A percentile compares a stretch with the other conserved stretches of the same genome.
These are phyloP conservation scores for Bubalus kerabau DNA, from an alignment of 2,113 vertebrate species.

Conservation along the genomic window DNA sequence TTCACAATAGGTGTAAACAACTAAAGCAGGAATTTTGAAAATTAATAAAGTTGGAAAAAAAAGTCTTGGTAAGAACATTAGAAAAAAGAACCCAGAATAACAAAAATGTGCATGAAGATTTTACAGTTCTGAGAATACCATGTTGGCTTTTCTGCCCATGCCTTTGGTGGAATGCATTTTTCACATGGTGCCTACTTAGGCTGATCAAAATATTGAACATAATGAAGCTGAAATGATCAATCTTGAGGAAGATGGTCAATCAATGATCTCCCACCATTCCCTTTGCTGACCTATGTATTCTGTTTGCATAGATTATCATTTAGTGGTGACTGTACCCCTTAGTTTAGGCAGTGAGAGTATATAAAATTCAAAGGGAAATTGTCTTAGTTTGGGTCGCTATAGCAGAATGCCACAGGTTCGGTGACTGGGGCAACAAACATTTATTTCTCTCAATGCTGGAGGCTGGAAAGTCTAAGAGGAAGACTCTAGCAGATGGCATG, in stretches of 20 bases:
- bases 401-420: not conserved
- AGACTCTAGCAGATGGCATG: rapidly evolving
- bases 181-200: not conserved
- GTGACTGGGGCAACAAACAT: not conserved
- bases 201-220: not conserved
- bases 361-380: not conserved
- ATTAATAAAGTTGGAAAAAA: not conserved
- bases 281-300: not conserved
- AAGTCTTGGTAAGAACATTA: not conserved
- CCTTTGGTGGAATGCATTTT: not conserved
- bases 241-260: not conserved
- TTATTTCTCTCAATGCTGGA: not conserved
- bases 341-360: not conserved
- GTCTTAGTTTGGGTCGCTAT: not conserved
- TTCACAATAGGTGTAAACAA: not conserved
- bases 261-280: not conserved
- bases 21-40: too few relatives aligned
- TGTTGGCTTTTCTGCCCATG: not conserved
- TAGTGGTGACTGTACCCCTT: not conserved
- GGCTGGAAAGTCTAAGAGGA: not conserved
- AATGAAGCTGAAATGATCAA: not conserved
- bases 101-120: not conserved
- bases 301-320: not conserved
- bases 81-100: not conserved
- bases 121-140: not conserved